Conservation (phyloP, 1,140 invertebrate genomes). For the Reticulitermes speratus region DNA sequence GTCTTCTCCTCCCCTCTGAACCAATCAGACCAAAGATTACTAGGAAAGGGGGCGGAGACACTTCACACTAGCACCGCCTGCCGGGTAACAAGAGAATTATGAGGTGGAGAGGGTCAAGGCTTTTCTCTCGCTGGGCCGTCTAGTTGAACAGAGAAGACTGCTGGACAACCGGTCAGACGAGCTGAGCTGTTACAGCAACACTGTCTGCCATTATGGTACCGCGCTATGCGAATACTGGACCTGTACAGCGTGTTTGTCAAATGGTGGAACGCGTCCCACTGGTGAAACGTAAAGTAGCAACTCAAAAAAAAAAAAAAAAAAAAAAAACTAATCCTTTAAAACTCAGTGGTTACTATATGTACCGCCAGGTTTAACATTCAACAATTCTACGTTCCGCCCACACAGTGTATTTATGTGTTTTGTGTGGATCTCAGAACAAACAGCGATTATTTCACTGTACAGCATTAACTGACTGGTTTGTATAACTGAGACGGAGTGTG, state of each 20-base stretch:
- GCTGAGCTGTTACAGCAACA: background rate
- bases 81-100: constrained; percentile 27
- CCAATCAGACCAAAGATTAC: background rate
- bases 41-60: constrained; percentile 26
- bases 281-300: no score
- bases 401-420: no score
- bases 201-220: background rate
- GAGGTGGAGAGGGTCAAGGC: constrained; percentile 31
- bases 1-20: background rate
- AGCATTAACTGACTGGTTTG: no score
- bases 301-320: no score
- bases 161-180: background rate
- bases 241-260: background rate
- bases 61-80: constrained; percentile 32
- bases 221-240: background rate
- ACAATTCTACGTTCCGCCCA: no score
- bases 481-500: no score
- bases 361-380: no score
- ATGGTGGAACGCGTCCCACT: no score
- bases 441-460: no score
- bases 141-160: background rate
- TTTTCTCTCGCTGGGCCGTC: background rate
- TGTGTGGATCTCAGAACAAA: no score
- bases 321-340: no score
- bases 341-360: no score